phyloP scores from a whole-genome alignment of 2,888 invertebrate species.

The Trissolcus brochymenae region DNA sequence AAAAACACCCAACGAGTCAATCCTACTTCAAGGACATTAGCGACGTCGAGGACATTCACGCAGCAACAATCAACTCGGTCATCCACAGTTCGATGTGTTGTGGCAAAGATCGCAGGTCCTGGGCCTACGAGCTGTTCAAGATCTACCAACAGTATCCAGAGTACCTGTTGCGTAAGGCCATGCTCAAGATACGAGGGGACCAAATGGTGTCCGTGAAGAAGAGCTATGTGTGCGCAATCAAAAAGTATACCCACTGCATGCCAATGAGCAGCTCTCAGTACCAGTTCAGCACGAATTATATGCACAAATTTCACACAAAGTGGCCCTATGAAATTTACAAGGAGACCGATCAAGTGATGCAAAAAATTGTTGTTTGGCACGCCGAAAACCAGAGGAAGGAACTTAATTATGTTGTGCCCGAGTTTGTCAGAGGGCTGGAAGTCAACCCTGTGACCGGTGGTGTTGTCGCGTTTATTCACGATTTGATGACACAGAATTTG shows the following conservation, averaged over 20 bases:
- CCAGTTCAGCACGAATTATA: conserved; percentile 74
- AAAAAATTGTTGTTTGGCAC: conserved; percentile 64
- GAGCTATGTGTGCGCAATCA: conserved; percentile 72
- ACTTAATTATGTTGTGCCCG: conserved; percentile 47
- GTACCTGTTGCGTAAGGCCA: conserved; percentile 79
- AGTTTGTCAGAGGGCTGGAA: conserved; percentile 67
- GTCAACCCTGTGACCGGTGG: conserved; percentile 77
- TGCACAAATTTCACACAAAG: conserved; percentile 76
- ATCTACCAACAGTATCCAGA: conserved; percentile 86
- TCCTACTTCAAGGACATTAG: conserved; percentile 74
- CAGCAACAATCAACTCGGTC: conserved; percentile 79
- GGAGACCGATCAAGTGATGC: conserved; percentile 70
- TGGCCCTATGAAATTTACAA: conserved; percentile 77
- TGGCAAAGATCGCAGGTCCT: conserved; percentile 80
- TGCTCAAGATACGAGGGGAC: conserved; percentile 79
- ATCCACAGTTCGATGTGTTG: conserved; percentile 83
- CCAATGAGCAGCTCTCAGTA: conserved; percentile 78
- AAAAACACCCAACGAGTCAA: conserved; percentile 65
- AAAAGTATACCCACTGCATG: conserved; percentile 75
- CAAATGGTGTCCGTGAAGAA: conserved; percentile 80
- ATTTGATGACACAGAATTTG: conserved; percentile 70
- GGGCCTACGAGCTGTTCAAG: conserved; percentile 82
- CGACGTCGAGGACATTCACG: conserved; percentile 77
- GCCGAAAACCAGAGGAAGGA: conserved; percentile 37
- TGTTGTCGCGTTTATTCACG: conserved; percentile 77